phyloP scores from a whole-genome alignment of 2,888 invertebrate genomes.

The Dynastes tityus region DNA sequence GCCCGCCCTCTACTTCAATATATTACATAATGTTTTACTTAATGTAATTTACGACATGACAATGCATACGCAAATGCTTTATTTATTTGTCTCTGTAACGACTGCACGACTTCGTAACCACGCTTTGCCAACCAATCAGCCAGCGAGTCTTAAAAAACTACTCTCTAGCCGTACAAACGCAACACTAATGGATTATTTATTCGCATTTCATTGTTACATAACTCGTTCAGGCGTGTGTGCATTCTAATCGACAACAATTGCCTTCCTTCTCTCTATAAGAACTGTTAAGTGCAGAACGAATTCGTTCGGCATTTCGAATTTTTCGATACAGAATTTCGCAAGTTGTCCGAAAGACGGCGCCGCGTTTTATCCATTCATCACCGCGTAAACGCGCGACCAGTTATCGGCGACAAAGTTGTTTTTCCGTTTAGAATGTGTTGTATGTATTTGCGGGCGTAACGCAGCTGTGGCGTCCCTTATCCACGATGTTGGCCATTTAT shows the following conservation, averaged over 20 bases:
- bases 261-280: neutral
- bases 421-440: slow-evolving; percentile 7
- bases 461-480: slow-evolving; percentile 25
- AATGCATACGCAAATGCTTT: slow-evolving; percentile 8
- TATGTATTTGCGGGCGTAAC: slow-evolving; percentile 16
- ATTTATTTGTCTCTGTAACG: neutral
- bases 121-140: slow-evolving; percentile 12
- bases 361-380: slow-evolving; percentile 14
- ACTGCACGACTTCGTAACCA: slow-evolving; percentile 27
- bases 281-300: neutral
- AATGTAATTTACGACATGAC: slow-evolving; percentile 20
- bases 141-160: slow-evolving; percentile 9
- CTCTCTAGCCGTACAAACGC: slow-evolving; percentile 1
- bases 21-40: neutral
- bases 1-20: neutral
- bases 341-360: slow-evolving; percentile 19
- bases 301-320: neutral
- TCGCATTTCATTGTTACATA: slow-evolving; percentile 32
- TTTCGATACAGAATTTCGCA: slow-evolving; percentile 14
- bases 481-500: slow-evolving; percentile 13
- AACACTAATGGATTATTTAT: slow-evolving; percentile 39
- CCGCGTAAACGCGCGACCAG: slow-evolving; percentile 9
- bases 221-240: slow-evolving; percentile 34
- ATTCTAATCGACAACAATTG: slow-evolving; percentile 33
- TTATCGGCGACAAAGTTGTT: slow-evolving; percentile 19